A percentile compares a stretch with the other conserved stretches of the same genome.
Conservation (phyloP, 2,797 vertebrate species). For the Anolis apletophallus region DNA sequence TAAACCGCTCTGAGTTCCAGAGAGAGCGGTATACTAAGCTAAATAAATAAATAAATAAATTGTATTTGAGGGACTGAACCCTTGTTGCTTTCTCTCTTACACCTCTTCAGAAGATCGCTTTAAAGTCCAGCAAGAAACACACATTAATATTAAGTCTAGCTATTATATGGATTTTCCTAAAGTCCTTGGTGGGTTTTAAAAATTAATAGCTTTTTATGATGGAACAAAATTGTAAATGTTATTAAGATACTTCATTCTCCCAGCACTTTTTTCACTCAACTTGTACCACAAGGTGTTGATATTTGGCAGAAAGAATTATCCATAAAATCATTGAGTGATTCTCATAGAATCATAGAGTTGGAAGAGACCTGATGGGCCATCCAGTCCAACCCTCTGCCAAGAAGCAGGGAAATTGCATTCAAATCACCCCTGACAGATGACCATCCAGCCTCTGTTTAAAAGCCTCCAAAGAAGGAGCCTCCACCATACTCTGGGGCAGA, state of each 20-base stretch:
- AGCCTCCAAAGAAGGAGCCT: too few relatives aligned
- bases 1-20: too few relatives aligned
- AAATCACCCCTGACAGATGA: too few relatives aligned
- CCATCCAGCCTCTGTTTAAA: too few relatives aligned
- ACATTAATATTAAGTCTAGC: background rate
- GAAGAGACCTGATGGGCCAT: too few relatives aligned
- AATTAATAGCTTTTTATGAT: slow-evolving; percentile 3
- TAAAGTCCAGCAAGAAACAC: slow-evolving; percentile 27
- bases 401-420: too few relatives aligned
- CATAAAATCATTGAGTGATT: background rate
- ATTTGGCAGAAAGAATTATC: background rate
- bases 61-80: slow-evolving; percentile 53
- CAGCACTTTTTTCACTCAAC: background rate
- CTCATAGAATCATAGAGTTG: too few relatives aligned
- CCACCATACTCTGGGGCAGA: too few relatives aligned
- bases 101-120: slow-evolving; percentile 48
- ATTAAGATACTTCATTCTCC: background rate
- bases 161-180: slow-evolving; percentile 19
- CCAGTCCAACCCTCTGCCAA: too few relatives aligned
- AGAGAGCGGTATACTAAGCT: too few relatives aligned
- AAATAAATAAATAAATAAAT: too few relatives aligned
- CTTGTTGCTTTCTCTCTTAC: slow-evolving; percentile 31
- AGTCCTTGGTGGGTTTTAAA: slow-evolving; percentile 34
- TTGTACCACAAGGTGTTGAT: background rate
- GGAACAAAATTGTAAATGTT: slow-evolving; percentile 18